Percentiles rank a stretch among this genome's conserved stretches.
These are phyloP conservation scores for Mirza zaza DNA, from an alignment of 2,113 vertebrate species.

Conservation along the genomic window DNA sequence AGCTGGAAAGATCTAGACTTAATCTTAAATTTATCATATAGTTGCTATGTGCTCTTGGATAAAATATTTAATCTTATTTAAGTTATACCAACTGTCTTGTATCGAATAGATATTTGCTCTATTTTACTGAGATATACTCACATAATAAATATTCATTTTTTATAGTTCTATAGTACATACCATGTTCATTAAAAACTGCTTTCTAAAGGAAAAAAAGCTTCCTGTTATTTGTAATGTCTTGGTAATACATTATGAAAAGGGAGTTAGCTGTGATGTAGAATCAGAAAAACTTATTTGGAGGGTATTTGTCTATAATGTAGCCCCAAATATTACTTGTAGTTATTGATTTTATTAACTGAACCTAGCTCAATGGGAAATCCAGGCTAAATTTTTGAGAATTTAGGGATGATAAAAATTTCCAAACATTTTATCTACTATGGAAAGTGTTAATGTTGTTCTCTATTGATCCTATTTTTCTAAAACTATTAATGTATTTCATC, in stretches of 20 bases:
- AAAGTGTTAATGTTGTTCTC: background rate
- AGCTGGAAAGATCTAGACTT: background rate
- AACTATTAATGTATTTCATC: too few species aligned
- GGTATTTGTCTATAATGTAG: background rate
- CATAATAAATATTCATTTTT: background rate
- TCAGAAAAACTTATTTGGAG: background rate
- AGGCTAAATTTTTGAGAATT: background rate
- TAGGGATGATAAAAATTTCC: background rate
- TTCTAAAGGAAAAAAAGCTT: background rate
- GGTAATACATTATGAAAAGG: background rate
- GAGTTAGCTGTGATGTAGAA: background rate
- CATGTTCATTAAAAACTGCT: background rate
- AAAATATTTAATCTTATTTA: constrained; percentile 23
- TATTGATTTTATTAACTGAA: background rate
- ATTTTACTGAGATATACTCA: background rate
- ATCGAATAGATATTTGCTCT: background rate
- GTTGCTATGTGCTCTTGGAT: background rate
- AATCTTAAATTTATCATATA: background rate
- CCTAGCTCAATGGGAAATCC: background rate
- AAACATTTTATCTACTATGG: background rate
- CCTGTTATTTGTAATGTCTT: background rate
- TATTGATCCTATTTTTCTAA: background rate
- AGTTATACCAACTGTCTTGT: background rate
- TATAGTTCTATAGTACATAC: background rate
- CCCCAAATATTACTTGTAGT: background rate